These are phyloP conservation scores for Dendropsophus ebraccatus DNA, from an alignment of 2,113 vertebrate genomes.

Conservation along the genomic window DNA sequence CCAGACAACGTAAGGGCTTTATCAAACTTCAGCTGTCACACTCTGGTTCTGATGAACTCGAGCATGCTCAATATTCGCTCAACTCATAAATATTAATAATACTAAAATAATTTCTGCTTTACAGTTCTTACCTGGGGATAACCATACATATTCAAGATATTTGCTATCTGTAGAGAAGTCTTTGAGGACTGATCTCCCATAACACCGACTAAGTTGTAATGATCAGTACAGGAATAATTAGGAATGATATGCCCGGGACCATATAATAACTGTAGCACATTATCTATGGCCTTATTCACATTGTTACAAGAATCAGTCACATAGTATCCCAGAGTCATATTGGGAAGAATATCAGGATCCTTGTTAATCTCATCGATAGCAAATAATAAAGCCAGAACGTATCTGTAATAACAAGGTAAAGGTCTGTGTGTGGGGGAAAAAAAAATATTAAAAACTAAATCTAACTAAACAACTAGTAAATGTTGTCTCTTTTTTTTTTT, in stretches of 20 bases:
- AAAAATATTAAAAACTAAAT: no score
- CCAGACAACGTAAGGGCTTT: no score
- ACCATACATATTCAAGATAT: constrained; percentile 15
- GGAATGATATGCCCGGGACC: background rate
- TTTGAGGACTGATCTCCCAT: background rate
- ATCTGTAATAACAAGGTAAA: background rate
- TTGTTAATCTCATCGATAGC: constrained; percentile 16
- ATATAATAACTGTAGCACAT: background rate
- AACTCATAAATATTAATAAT: no score
- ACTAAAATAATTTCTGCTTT: no score
- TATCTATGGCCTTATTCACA: background rate
- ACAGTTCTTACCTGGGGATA: constrained; percentile 4
- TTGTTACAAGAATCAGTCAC: constrained; percentile 23
- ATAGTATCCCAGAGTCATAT: constrained; percentile 30
- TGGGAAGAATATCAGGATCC: constrained; percentile 42
- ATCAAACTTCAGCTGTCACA: no score
- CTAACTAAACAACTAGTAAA: no score
- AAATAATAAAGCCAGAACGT: background rate
- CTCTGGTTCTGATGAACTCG: no score
- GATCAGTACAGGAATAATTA: constrained; percentile 1
- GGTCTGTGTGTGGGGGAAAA: background rate
- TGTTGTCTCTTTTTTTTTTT: no score
- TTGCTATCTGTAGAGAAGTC: background rate
- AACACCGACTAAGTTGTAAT: background rate
- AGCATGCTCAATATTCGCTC: no score